Evolutionary conservation across 2,888 invertebrate genomes (phyloP), one percentile per base, ranked within the genome.

Genomic region (Aleiodes leptofemur): DNA sequence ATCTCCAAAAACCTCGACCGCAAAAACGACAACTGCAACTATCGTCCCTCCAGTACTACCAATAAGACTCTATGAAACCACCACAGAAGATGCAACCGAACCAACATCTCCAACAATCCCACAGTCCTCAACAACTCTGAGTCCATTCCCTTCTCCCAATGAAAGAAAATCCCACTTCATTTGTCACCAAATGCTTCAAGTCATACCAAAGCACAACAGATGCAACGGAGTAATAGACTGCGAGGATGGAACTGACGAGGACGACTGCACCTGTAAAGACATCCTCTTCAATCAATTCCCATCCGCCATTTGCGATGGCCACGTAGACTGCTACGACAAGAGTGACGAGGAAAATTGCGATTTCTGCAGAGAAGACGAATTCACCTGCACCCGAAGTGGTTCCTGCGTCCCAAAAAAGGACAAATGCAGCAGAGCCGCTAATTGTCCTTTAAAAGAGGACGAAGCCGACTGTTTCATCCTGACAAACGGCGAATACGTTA

Each of bases 241-340:
- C 86, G 95, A 96, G 89, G 96, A 96, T 90, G 95, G 94, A 4
- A 94, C 94, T 0, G 96, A 96, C 87, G 96, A 96, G 89, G 86
- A 91, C 5, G 90, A 92, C 76, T 96, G 96, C 85, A 91, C 91
- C 0, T 96, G 96, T 85, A 91, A 90, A n/a, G 95, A 96, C 84
- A 93, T 93, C 83, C 89, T 96, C 57, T 87, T 88, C 73, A 90
- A 90, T 14, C 84, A 88, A 1, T 83, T 91, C 77, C 91, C 92
- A 11, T 88, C 90, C 8, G 91, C 94, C 0, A 90, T 96, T 77
- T 96, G 96, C 87, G 94, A 96, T 88, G 95, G 95, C 23, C 90
- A 92, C 77, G 90, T 92, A 4, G 95, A 96, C 85, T 96, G 96
- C 84, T 90, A 90, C 56, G 95, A 96, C 90, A 90, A 91, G n/a